Evolutionary conservation across 2,113 vertebrate genomes (phyloP), one percentile per base, ranked within the genome.

Genomic region (Phalacrocorax brasilianus): DNA sequence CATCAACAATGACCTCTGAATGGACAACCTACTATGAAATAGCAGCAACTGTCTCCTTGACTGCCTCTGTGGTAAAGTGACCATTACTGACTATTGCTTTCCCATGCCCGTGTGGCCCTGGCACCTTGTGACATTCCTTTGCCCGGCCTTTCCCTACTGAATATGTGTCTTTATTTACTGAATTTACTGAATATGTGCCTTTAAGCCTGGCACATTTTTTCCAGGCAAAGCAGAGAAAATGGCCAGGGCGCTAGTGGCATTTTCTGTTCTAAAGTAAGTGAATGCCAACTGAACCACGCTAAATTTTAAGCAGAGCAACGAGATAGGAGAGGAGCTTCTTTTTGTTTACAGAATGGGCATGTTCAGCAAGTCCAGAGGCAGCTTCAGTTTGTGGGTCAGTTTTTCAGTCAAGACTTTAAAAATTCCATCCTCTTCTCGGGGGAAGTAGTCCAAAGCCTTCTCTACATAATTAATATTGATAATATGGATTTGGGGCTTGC

Each of bases 11-110:
- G 97, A 98, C 98, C 6, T 99, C 99, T 0, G 99, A 99, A 97
- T 99, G 99, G 99, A 99, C 98, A 40, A 99, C 99, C 17, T 99
- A 99, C 98, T 99, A 99, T 12, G 99, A 99, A 98, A 99, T 99
- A 67, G 99, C 99, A 28, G 99, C 99, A 7, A 99, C 98, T 0
- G 85, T 99, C 63, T 99, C 99, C 10, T 89, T 99, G 95, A 99
- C 99, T 49, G 98, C 99, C 11, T 99, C 99, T 0, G 99, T 99
- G 99, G 99, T 99, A 99, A 98, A 58, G 20, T 79, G 61, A 67
- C 88, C 56, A 28, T 72, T 89, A 12, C 20, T 52, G 32, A 30
- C 8, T 91, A 16, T 77, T 59, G 17, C 11, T 52, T 44, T 81
- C 33, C 14, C 7, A 2, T 50, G 10, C 26, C 19, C 66, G 8